Percentiles rank a stretch among this genome's conserved stretches.
Conservation (phyloP, 2,797 vertebrate species). For the Morus bassanus region DNA sequence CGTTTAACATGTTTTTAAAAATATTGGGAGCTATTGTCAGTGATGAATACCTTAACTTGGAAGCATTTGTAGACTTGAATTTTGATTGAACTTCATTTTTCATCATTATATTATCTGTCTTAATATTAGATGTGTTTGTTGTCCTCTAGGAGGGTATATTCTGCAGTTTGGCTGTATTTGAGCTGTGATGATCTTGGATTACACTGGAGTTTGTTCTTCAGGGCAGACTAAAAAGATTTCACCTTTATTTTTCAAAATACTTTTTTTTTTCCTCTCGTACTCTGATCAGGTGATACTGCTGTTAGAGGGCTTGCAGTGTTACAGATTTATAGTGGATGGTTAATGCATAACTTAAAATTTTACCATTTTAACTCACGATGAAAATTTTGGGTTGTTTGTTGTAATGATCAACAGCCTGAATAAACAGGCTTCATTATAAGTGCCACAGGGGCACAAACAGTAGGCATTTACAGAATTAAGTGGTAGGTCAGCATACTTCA, state of each 20-base stretch:
- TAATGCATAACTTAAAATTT: not conserved
- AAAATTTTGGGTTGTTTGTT: not conserved
- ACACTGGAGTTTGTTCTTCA: not conserved
- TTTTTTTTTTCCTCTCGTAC: not conserved
- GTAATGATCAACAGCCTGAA: not conserved
- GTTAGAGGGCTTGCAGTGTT: not conserved
- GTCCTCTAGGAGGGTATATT: not conserved
- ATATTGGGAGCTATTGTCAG: not conserved
- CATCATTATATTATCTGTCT: not conserved
- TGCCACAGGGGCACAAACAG: not conserved
- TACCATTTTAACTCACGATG: fast-evolving
- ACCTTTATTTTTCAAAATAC: not conserved
- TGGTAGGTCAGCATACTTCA: not conserved
- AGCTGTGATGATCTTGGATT: not conserved
- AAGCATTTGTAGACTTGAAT: not conserved
- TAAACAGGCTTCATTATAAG: fast-evolving
- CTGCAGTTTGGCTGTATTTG: not conserved
- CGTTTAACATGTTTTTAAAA: fast-evolving
- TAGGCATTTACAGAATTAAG: not conserved
- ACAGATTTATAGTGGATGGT: not conserved
- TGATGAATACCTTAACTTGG: fast-evolving
- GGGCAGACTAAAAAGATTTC: not conserved
- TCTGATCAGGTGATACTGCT: not conserved
- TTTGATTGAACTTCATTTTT: not conserved
- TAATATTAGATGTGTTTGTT: not conserved